These are phyloP conservation scores for Eumaeus atala DNA, from an alignment of 1,140 invertebrate genomes.

Conservation along the genomic window DNA sequence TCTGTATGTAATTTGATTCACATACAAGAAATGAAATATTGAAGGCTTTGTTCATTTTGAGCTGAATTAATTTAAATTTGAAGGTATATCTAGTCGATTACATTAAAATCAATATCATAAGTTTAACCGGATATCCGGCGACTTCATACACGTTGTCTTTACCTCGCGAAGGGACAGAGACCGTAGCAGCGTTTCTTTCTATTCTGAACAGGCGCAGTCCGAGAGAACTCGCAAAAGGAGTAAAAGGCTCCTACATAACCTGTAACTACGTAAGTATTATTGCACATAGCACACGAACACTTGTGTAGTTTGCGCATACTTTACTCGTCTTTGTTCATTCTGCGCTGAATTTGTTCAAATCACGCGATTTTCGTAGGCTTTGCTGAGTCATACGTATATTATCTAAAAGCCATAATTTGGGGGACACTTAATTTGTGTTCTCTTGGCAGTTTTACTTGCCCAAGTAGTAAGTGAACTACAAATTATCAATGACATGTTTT, in stretches of 20 bases:
- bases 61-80: too few species aligned
- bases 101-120: constrained; percentile 38
- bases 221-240: constrained; percentile 73
- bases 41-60: too few species aligned
- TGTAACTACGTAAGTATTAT: constrained; percentile 71
- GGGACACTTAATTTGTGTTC: constrained; percentile 21
- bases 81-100: neutral
- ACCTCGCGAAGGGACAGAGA: constrained; percentile 62
- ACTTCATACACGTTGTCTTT: constrained; percentile 68
- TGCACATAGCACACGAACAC: constrained; percentile 24
- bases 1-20: too few species aligned
- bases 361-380: constrained; percentile 35
- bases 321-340: constrained; percentile 27
- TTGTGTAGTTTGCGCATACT: constrained; percentile 24
- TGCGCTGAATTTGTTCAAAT: constrained; percentile 34
- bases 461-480: constrained; percentile 38
- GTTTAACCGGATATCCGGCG: constrained; percentile 64
- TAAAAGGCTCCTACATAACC: constrained; percentile 75
- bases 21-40: too few species aligned
- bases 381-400: constrained; percentile 56
- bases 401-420: constrained; percentile 27
- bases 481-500: neutral
- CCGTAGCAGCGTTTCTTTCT: constrained; percentile 70
- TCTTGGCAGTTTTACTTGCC: constrained; percentile 24
- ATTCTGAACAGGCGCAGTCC: constrained; percentile 73